Percentiles rank a stretch among this genome's conserved stretches.
Conservation (phyloP, 2,888 invertebrate species). For the Gymnoscelis rufifasciata region DNA sequence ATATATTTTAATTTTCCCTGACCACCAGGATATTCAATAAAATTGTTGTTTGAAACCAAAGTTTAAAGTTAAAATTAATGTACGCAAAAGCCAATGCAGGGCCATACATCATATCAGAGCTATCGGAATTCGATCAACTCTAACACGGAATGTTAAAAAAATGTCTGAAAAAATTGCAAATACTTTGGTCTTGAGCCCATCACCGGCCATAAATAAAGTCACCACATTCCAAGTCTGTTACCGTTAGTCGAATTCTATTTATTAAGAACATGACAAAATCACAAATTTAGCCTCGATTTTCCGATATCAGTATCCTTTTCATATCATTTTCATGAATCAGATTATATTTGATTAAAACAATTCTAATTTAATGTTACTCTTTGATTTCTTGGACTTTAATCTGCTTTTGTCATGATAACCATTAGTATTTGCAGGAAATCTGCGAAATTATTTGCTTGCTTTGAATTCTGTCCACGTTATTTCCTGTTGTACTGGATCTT, state of each 20-base stretch:
- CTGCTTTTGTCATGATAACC: conserved; percentile 14
- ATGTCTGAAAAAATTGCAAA: too few relatives aligned
- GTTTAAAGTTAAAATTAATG: neutral
- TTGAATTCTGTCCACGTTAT: conserved; percentile 7
- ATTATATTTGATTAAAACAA: conserved; percentile 6
- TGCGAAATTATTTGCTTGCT: neutral
- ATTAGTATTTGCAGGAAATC: conserved; percentile 10
- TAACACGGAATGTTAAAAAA: neutral
- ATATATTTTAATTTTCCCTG: neutral
- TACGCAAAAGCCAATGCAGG: conserved; percentile 18
- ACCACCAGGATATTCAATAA: too few relatives aligned
- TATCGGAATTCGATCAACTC: conserved; percentile 4
- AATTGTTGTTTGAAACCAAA: too few relatives aligned
- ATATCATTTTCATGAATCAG: neutral
- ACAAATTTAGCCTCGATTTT: neutral
- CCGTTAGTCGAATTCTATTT: conserved; percentile 4
- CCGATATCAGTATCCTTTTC: neutral
- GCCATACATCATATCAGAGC: neutral
- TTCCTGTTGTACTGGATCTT: conserved; percentile 22
- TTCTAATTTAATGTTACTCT: conserved; percentile 6
- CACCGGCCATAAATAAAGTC: too few relatives aligned
- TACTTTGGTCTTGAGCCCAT: too few relatives aligned
- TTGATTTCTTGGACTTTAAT: conserved; percentile 8
- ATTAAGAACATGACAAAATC: conserved; percentile 10
- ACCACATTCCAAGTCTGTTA: neutral